Base-by-base conservation (phyloP, 23 tunicate species). In the Styela plicata region DNA sequence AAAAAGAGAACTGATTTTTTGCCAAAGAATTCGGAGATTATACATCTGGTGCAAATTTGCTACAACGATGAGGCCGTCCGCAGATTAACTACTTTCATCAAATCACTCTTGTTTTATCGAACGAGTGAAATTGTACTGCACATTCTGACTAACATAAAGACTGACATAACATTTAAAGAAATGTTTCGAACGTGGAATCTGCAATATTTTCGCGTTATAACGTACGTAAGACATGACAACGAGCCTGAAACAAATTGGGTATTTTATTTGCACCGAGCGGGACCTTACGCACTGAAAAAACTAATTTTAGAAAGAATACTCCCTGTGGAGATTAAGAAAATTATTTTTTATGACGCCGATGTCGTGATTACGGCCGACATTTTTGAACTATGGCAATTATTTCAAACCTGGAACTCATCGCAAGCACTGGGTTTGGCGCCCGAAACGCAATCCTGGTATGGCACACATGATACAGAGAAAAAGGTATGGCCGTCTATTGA, bases 51-150 rank as follows among this genome's bases (percentile, higher is more conserved):
- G 17, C 30, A 27, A 17, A 29, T 27, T 16, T 67, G 71, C 22
- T 22, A 67, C 71, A 29, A 29, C 71, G 71, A 25, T 0, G 22
- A 1, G 71, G 17, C 30, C 17, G 31, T 67, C 17, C 31, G 71
- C 16, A 67, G 71, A 67, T 22, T 67, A 1, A 67, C 24, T 13
- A 67, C 71, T 19, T 25, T 67, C 31, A 27, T 67, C 22, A 67
- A 67, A 67, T 67, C 71, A 1, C 18, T 67, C 17, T 22, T 67
- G n/a, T 67, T 67, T 22, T 67, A 67, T 67, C 71, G 71, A 22
- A 67, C 23, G 17, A 67, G 31, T 67, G 31, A 27, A 67, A 67
- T 67, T 27, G 13, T 25, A 16, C 2, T 67, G n/a, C 71, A 67
- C 22, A 67, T 67, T 16, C 71, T 67, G 31, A 67, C 71, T 67